Evolutionary conservation across 2,113 vertebrate species (phyloP).

Genomic region (Paradisaea rubra): DNA sequence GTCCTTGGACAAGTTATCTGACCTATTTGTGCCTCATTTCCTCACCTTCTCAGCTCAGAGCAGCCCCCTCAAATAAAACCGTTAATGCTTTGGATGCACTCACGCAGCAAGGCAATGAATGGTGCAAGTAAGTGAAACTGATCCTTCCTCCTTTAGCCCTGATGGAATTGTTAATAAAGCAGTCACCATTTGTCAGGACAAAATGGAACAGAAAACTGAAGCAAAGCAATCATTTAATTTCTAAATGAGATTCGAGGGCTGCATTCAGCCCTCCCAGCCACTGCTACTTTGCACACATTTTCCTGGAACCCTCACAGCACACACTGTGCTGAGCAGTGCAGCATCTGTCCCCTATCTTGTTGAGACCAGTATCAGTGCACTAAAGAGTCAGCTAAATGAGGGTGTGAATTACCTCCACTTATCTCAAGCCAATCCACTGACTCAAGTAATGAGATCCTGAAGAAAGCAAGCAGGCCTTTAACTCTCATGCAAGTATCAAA

Average conservation of each 20-base stretch:
- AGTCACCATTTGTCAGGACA: background rate
- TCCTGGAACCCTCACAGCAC: background rate
- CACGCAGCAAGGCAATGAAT: background rate
- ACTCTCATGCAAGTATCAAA: background rate
- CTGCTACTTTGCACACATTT: background rate
- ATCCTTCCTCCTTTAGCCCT: background rate
- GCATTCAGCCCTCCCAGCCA: background rate
- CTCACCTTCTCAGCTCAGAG: background rate
- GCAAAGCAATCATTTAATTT: background rate
- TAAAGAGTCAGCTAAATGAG: constrained; percentile 17
- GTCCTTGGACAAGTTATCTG: background rate
- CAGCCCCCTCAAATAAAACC: background rate
- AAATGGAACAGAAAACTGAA: background rate
- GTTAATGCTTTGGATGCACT: background rate
- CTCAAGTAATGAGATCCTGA: background rate
- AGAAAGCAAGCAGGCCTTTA: background rate
- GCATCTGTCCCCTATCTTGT: background rate
- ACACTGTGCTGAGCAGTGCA: background rate
- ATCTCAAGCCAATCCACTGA: constrained; percentile 11
- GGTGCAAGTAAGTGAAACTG: background rate
- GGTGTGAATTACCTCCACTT: background rate
- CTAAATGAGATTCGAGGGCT: background rate
- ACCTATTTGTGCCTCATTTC: background rate
- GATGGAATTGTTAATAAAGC: background rate
- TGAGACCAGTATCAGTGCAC: background rate